These are phyloP conservation scores for Alviniconcha marisindica DNA, from an alignment of 1,140 invertebrate genomes.

Conservation along the genomic window DNA sequence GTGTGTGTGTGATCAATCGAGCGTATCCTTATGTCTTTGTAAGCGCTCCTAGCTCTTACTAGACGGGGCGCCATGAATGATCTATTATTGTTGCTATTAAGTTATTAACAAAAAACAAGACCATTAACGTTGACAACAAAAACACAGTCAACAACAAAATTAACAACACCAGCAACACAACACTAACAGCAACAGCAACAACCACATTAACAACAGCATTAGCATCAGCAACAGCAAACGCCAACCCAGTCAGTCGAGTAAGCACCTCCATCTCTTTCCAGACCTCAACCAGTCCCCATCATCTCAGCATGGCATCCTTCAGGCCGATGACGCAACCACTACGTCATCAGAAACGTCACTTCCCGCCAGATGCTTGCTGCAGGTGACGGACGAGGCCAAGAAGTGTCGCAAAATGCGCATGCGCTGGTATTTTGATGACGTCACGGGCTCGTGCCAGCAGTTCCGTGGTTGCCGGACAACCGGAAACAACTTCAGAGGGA, in stretches of 20 bases:
- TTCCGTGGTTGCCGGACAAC: slow-evolving; percentile 51
- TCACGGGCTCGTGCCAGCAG: slow-evolving; percentile 51
- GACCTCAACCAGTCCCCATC: too few species aligned
- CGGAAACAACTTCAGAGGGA: slow-evolving; percentile 55
- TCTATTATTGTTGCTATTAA: too few species aligned
- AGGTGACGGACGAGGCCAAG: slow-evolving; percentile 32
- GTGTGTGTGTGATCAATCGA: too few species aligned
- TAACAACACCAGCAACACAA: too few species aligned
- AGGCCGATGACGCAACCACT: slow-evolving; percentile 27
- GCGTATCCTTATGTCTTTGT: too few species aligned
- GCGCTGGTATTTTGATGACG: slow-evolving; percentile 53
- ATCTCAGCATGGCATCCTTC: slow-evolving; percentile 36
- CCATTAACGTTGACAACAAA: neutral
- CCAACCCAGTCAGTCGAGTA: too few species aligned
- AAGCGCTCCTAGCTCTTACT: too few species aligned
- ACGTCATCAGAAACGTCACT: slow-evolving; percentile 24
- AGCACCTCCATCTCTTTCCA: too few species aligned
- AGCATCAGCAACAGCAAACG: neutral
- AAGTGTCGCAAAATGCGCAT: slow-evolving; percentile 47
- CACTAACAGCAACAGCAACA: too few species aligned
- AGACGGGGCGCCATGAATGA: too few species aligned
- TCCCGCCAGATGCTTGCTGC: neutral
- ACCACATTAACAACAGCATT: neutral
- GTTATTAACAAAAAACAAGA: neutral
- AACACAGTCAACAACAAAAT: too few species aligned